Percentiles rank a stretch among this genome's conserved stretches.
These are phyloP conservation scores for Gryon sp. DNA, from an alignment of 1,140 invertebrate genomes.

Conservation along the genomic window DNA sequence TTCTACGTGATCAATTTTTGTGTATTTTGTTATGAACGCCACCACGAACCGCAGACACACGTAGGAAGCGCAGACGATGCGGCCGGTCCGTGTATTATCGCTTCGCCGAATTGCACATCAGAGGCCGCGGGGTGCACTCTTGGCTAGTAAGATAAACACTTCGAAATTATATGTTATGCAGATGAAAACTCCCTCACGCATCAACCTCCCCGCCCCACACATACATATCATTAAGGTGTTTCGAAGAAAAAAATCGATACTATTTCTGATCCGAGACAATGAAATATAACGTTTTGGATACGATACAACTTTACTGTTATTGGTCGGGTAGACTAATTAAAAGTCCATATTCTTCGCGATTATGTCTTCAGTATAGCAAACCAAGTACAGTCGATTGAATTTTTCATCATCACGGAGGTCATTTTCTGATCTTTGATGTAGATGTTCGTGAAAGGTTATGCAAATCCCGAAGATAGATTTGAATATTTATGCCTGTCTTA, in stretches of 20 bases:
- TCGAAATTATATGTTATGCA: slow-evolving; percentile 11
- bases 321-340: too few species aligned
- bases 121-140: slow-evolving; percentile 62
- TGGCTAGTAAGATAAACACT: slow-evolving; percentile 57
- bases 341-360: too few species aligned
- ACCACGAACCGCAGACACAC: slow-evolving; percentile 53
- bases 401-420: too few species aligned
- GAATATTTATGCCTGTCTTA: too few species aligned
- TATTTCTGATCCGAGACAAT: slow-evolving; percentile 28
- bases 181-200: slow-evolving; percentile 12
- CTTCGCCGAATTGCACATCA: slow-evolving; percentile 60
- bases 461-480: too few species aligned
- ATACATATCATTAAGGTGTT: slow-evolving; percentile 43
- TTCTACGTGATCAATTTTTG: slow-evolving; percentile 26
- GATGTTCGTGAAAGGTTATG: too few species aligned
- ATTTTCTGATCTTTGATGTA: too few species aligned
- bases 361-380: too few species aligned
- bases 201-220: too few species aligned
- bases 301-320: too few species aligned
- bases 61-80: slow-evolving; percentile 58
- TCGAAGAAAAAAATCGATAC: slow-evolving; percentile 46
- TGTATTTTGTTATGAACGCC: slow-evolving; percentile 19
- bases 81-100: slow-evolving; percentile 62
- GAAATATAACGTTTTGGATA: slow-evolving; percentile 22
- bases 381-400: too few species aligned